Conservation (phyloP, 2,888 invertebrate genomes). For the Ecliptopera silaceata region DNA sequence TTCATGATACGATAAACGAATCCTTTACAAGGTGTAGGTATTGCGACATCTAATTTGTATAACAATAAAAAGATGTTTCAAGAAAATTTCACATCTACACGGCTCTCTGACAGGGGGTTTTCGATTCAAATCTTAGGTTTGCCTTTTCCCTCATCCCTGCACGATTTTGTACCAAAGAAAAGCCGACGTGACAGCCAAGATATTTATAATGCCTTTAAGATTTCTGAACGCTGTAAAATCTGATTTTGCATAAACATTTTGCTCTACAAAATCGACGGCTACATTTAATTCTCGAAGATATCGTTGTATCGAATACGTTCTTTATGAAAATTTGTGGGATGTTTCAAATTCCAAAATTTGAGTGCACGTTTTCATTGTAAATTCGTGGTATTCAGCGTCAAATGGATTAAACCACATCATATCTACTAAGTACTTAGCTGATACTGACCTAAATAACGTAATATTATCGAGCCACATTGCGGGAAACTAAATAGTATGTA, state of each 20-base stretch:
- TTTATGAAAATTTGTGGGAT: background rate
- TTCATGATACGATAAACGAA: too few species aligned
- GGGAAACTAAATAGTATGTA: too few species aligned
- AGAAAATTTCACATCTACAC: slow-evolving; percentile 43
- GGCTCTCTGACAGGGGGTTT: slow-evolving; percentile 61
- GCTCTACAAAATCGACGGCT: slow-evolving; percentile 1
- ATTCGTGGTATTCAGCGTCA: background rate
- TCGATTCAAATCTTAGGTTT: slow-evolving; percentile 59
- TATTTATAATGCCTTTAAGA: slow-evolving; percentile 14
- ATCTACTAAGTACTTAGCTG: background rate
- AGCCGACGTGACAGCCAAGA: slow-evolving; percentile 50
- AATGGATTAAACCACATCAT: background rate
- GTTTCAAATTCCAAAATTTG: slow-evolving; percentile 3
- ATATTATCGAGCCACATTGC: background rate
- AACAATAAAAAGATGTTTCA: slow-evolving; percentile 21
- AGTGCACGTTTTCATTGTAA: background rate
- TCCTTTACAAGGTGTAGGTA: background rate
- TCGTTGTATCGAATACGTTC: background rate
- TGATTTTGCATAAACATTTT: slow-evolving; percentile 1
- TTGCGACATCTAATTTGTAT: background rate
- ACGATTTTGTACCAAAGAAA: slow-evolving; percentile 48
- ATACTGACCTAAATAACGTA: background rate
- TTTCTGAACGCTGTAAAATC: slow-evolving; percentile 8
- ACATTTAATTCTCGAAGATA: background rate
- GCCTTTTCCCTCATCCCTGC: slow-evolving; percentile 50